Percentiles rank a stretch among this genome's conserved stretches.
Conservation (phyloP, 2,797 vertebrate genomes). For the Tangara arthus region DNA sequence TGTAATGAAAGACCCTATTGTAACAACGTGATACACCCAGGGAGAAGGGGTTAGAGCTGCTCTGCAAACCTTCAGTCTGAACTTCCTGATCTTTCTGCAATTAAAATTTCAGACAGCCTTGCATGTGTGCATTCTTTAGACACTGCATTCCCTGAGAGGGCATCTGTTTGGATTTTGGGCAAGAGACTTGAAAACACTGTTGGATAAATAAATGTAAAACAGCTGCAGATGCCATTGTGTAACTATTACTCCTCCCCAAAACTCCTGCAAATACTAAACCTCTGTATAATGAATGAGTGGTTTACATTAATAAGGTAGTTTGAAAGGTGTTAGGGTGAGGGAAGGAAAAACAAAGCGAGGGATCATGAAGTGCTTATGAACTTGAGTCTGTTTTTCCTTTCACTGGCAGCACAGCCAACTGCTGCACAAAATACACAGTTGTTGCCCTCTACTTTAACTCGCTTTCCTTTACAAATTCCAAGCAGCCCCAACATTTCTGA, state of each 20-base stretch:
- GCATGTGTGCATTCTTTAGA: not conserved
- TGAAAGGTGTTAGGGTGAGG: conserved; percentile 45
- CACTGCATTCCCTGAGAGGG: not conserved
- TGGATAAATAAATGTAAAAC: conserved; percentile 45
- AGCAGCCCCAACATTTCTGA: not conserved
- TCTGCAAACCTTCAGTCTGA: not conserved
- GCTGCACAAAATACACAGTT: not conserved
- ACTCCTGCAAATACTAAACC: not conserved
- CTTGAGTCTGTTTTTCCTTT: conserved; percentile 26
- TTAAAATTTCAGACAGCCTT: conserved; percentile 46
- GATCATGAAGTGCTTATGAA: conserved; percentile 9
- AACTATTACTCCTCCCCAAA: not conserved
- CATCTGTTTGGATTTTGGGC: not conserved
- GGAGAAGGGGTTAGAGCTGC: not conserved
- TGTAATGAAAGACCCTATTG: conserved; percentile 25
- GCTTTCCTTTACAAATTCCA: not conserved
- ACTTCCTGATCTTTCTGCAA: conserved; percentile 17
- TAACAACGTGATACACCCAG: not conserved
- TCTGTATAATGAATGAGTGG: not conserved
- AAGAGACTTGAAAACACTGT: not conserved
- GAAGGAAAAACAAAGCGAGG: conserved; percentile 37
- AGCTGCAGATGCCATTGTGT: conserved; percentile 28
- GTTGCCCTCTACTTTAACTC: not conserved
- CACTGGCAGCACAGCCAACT: not conserved
- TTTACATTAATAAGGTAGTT: conserved; percentile 16